Evolutionary conservation across 1,140 invertebrate species (phyloP).

Genomic region (Drosophila teissieri): DNA sequence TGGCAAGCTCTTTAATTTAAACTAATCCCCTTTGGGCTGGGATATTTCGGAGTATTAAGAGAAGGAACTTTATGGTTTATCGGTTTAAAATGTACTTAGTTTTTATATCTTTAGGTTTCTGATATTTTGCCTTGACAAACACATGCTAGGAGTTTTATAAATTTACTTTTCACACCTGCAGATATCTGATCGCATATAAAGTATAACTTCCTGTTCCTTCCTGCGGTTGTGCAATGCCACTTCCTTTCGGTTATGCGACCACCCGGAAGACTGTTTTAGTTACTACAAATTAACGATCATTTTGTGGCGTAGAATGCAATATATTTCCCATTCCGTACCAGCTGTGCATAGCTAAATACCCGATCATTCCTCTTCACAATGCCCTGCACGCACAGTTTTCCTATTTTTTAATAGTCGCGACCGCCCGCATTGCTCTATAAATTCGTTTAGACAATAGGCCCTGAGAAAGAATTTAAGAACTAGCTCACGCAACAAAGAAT

Average conservation of each 20-base stretch:
- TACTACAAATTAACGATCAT: conserved; percentile 43
- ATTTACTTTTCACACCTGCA: neutral
- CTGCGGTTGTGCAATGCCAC: neutral
- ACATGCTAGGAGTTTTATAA: too few relatives aligned
- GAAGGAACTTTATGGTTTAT: neutral
- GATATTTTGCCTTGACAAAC: too few relatives aligned
- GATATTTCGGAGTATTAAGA: neutral
- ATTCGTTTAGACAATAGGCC: conserved; percentile 42
- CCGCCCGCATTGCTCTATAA: conserved; percentile 73
- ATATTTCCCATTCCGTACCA: conserved; percentile 28
- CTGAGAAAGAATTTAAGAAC: conserved; percentile 45
- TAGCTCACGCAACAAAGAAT: conserved; percentile 72
- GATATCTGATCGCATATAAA: neutral
- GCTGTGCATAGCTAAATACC: conserved; percentile 66
- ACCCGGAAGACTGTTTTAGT: conserved; percentile 33
- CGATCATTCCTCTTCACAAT: conserved; percentile 31
- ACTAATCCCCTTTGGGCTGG: neutral
- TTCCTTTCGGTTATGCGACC: conserved; percentile 6
- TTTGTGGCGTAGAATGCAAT: conserved; percentile 14
- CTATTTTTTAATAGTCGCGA: conserved; percentile 57
- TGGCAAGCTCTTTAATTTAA: neutral
- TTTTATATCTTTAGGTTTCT: neutral
- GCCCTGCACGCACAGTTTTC: conserved; percentile 53
- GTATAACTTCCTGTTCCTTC: conserved; percentile 2
- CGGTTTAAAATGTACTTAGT: neutral